Percentiles rank a stretch among this genome's conserved stretches.
Evolutionary conservation across 2,113 vertebrate genomes (phyloP).

Genomic region (Chloebia gouldiae): DNA sequence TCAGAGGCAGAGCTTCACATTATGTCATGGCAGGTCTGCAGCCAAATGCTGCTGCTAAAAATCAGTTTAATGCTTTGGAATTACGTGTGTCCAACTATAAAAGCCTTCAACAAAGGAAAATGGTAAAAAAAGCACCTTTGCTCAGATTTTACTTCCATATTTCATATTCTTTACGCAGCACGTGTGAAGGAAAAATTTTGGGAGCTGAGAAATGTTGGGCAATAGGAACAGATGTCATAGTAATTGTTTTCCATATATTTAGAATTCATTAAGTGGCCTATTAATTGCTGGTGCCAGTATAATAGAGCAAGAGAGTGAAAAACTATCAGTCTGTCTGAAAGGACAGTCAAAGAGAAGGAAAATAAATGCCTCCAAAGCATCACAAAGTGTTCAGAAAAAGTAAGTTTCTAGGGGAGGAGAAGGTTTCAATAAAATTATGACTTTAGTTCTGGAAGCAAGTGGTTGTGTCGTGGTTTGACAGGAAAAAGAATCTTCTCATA

Average conservation of each 20-base stretch:
- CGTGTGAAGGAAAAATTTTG: not conserved
- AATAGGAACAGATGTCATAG: not conserved
- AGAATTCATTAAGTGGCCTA: not conserved
- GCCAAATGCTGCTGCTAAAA: not conserved
- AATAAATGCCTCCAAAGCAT: not conserved
- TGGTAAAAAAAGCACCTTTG: not conserved
- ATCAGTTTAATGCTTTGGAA: not conserved
- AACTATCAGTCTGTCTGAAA: not conserved
- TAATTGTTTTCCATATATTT: not conserved
- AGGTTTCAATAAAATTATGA: constrained; percentile 18
- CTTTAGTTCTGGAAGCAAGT: constrained; percentile 37
- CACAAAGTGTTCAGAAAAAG: not conserved
- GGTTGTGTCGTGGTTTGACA: too few relatives aligned
- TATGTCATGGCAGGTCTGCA: not conserved
- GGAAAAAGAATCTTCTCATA: too few relatives aligned
- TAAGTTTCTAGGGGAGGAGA: constrained; percentile 8
- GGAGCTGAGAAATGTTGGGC: not conserved
- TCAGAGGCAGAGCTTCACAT: not conserved
- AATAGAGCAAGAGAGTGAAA: not conserved
- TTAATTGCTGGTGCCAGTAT: not conserved
- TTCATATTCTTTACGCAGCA: not conserved
- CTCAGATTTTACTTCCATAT: not conserved
- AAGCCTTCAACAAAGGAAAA: not conserved
- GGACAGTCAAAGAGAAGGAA: not conserved
- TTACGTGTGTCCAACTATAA: not conserved